Base-by-base conservation (phyloP, 2,113 vertebrate species). In the Mungos mungo region DNA sequence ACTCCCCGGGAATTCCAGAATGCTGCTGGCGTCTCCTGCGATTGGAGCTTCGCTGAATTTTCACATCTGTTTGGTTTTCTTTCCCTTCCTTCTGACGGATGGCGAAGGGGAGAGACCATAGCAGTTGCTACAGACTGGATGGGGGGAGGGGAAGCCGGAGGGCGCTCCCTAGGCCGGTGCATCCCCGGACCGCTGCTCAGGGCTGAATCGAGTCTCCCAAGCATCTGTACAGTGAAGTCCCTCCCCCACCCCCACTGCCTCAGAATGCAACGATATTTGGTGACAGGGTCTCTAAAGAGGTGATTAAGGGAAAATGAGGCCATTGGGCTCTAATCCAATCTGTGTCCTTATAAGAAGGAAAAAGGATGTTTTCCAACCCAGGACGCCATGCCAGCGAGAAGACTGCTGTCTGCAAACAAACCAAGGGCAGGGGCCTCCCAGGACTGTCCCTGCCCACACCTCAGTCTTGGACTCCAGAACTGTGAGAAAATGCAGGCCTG, bases 141-240 rank as follows among this genome's bases (percentile, higher is more conserved):
- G 0, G 0, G 16, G 16, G 45, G 83, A 14, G 41, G 57, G 41
- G 29, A 29, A 12, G 5, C 47, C 11, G 19, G 50, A 23, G 0
- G 0, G 52, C 15, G 12, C 6, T n/a, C 29, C 38, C 66, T 0
- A 0, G 12, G 15, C 7, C 4, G 33, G 54, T 52, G 54, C 5
- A 10, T 27, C 2, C 8, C 33, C 0, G 14, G 33, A 35, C 25
- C 10, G 0, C 71, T 4, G 7, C 0, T 18, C 5, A 0, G 41
- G 65, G 10, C 74, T 31, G 21, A 60, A 1, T n/a, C 5, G 0
- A 2, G 29, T 3, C 4, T 12, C 29, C n/a, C 14, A 31, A 41
- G 18, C 8, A 2, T 29, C 19, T 21, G 0, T 13, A 47, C 7
- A 29, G 23, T 54, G 71, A 71, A 65, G 29, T 9, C 41, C 41